Evolutionary conservation across 2,113 vertebrate species (phyloP).

Genomic region (Xenopus borealis): DNA sequence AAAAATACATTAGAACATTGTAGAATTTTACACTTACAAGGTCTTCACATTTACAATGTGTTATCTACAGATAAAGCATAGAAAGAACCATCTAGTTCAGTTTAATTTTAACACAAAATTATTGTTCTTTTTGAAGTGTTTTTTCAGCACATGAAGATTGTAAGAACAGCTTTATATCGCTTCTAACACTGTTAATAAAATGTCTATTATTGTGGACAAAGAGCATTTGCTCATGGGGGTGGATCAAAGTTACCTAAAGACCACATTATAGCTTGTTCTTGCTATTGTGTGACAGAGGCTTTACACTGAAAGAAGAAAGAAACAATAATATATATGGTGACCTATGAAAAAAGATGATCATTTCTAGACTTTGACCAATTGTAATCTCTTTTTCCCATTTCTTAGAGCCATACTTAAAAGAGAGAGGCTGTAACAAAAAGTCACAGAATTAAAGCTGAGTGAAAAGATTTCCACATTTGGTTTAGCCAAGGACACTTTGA

Average conservation of each 20-base stretch:
- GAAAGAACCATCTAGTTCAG: not conserved
- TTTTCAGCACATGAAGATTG: conserved; percentile 18
- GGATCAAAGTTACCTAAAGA: conserved; percentile 22
- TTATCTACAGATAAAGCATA: not conserved
- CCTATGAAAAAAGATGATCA: not conserved
- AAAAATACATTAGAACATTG: too few relatives aligned
- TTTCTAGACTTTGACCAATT: conserved; percentile 19
- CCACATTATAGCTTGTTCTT: conserved; percentile 11
- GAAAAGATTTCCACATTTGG: not conserved
- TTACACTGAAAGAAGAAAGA: conserved; percentile 30
- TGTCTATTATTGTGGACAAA: conserved; percentile 35
- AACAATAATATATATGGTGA: conserved; percentile 24
- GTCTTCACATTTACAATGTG: not conserved
- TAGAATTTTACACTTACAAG: too few relatives aligned
- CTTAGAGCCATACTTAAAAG: not conserved
- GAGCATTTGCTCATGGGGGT: conserved; percentile 14
- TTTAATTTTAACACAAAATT: not conserved
- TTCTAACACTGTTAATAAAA: conserved; percentile 25
- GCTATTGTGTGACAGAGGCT: conserved; percentile 22
- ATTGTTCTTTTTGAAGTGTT: conserved; percentile 4
- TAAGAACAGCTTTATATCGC: not conserved
- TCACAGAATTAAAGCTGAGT: not conserved
- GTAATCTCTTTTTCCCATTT: conserved; percentile 1
- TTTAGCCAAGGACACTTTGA: not conserved
- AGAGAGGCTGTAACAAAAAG: not conserved